These are phyloP conservation scores for Gryllus longicercus DNA, from an alignment of 2,888 invertebrate genomes.

Conservation along the genomic window DNA sequence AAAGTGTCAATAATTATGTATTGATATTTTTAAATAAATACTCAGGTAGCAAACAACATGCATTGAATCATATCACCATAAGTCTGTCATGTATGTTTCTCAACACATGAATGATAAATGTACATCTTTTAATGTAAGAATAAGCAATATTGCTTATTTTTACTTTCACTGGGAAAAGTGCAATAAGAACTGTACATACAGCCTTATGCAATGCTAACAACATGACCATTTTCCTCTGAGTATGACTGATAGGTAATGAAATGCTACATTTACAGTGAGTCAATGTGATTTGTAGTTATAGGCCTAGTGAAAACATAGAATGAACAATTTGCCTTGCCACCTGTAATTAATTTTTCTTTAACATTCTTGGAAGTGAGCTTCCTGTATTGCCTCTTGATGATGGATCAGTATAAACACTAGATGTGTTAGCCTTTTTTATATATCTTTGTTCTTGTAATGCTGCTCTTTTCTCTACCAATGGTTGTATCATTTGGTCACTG, in stretches of 20 bases:
- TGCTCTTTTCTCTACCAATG: neutral
- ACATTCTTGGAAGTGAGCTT: conserved; percentile 23
- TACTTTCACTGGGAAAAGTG: neutral
- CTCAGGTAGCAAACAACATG: neutral
- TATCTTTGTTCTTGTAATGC: conserved; percentile 17
- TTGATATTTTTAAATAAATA: conserved; percentile 17
- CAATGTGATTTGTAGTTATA: conserved; percentile 31
- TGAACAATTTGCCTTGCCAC: conserved; percentile 34
- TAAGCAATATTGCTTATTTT: neutral
- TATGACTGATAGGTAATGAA: conserved; percentile 18
- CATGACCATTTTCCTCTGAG: conserved; percentile 24
- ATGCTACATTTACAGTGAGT: conserved; percentile 25
- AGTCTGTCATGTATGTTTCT: conserved; percentile 17
- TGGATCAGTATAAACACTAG: neutral
- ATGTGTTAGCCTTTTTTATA: neutral
- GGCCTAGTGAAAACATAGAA: conserved; percentile 29
- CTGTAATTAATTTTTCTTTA: conserved; percentile 29
- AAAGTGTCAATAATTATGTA: conserved; percentile 6
- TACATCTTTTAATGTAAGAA: neutral
- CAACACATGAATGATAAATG: neutral
- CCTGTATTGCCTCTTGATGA: conserved; percentile 24
- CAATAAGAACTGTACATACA: neutral
- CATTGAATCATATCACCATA: conserved; percentile 17
- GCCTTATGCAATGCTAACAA: conserved; percentile 21
- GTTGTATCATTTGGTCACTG: conserved; percentile 17